phyloP scores from a whole-genome alignment of 2,113 vertebrate species.

The Turdus rufiventris region DNA sequence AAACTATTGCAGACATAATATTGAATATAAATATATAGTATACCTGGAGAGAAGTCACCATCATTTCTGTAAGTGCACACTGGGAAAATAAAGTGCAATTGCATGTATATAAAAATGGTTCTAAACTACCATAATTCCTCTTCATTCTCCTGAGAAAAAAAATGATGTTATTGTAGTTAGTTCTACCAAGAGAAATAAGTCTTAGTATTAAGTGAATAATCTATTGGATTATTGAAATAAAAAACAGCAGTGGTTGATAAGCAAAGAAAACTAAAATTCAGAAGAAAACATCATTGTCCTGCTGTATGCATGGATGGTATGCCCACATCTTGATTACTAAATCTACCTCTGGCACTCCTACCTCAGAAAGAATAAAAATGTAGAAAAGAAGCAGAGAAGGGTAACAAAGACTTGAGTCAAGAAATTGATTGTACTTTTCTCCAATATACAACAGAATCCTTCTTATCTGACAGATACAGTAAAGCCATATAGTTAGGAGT shows the following conservation, averaged over 20 bases:
- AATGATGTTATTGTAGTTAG: neutral
- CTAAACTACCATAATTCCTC: neutral
- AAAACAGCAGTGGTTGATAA: neutral
- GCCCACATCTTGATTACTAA: neutral
- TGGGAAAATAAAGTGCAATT: neutral
- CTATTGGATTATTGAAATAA: neutral
- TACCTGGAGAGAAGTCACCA: neutral
- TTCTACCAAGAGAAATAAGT: neutral
- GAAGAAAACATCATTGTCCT: neutral
- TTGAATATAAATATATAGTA: neutral
- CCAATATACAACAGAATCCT: neutral
- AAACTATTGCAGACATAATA: neutral
- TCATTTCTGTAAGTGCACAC: neutral
- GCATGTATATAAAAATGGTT: neutral
- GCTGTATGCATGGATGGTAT: neutral
- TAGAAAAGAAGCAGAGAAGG: neutral
- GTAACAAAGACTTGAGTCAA: neutral
- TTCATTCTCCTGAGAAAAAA: neutral
- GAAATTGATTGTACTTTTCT: neutral
- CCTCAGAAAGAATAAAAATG: neutral
- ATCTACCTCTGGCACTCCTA: neutral
- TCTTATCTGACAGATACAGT: neutral
- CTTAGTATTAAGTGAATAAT: neutral
- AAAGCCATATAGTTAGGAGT: neutral
- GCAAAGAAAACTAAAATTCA: neutral